Percentiles rank a stretch among this genome's conserved stretches.
These are phyloP conservation scores for Porites cylindrica DNA, from an alignment of 92 coral and sea anemone genomes.

Conservation along the genomic window DNA sequence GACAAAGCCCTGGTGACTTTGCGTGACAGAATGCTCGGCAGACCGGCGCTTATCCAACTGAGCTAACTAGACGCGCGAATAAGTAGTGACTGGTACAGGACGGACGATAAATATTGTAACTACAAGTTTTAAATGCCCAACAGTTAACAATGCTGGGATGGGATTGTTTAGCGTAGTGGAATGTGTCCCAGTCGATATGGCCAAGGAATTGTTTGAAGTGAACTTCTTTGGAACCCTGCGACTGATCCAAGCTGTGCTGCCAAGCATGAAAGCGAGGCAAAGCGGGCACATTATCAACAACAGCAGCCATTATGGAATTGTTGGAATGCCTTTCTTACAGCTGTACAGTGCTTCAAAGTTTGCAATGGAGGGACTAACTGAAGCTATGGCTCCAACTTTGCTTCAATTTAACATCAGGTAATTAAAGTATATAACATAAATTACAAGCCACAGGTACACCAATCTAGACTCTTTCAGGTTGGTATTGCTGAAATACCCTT, in stretches of 20 bases:
- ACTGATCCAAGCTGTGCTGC: conserved; percentile 76
- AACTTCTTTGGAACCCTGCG: conserved; percentile 81
- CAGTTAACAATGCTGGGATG: conserved; percentile 88
- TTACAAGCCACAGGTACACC: too few relatives aligned
- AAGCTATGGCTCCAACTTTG: conserved; percentile 75
- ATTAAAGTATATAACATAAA: too few relatives aligned
- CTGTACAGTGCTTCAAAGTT: conserved; percentile 84
- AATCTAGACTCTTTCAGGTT: too few relatives aligned
- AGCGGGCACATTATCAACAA: conserved; percentile 78
- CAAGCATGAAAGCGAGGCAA: conserved; percentile 76
- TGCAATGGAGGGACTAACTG: conserved; percentile 85
- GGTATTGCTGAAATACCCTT: too few relatives aligned
- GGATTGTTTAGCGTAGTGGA: conserved; percentile 69
- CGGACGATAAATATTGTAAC: too few relatives aligned
- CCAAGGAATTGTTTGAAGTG: conserved; percentile 63
- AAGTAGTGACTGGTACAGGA: too few relatives aligned
- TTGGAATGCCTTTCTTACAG: conserved; percentile 68
- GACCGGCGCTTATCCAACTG: too few relatives aligned
- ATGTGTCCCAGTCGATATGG: conserved; percentile 47
- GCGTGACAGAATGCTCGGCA: too few relatives aligned
- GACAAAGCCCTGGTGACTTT: too few relatives aligned
- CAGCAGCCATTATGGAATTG: conserved; percentile 69
- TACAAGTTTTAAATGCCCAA: neutral
- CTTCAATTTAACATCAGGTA: conserved; percentile 72
- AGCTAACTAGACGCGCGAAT: too few relatives aligned